Evolutionary conservation across 2,113 vertebrate species (phyloP).

Genomic region (Thunnus maccoyii): DNA sequence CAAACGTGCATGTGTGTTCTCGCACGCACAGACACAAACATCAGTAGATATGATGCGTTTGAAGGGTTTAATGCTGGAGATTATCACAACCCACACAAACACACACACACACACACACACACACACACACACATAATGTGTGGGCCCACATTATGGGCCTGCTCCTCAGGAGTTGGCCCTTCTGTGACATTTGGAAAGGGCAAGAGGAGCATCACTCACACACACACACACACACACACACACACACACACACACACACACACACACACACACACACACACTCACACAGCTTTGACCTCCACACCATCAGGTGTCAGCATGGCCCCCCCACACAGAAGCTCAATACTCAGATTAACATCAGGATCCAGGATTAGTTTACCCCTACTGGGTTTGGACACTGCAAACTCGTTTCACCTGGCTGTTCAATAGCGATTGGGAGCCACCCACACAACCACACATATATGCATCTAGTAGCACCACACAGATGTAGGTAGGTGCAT

Average conservation of each 20-base stretch:
- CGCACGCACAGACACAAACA: conserved; percentile 32
- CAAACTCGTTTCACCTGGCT: conserved; percentile 71
- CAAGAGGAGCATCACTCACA: conserved; percentile 67
- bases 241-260: conserved; percentile 16
- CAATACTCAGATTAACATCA: conserved; percentile 82
- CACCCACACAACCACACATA: conserved; percentile 44
- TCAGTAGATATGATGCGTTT: conserved; percentile 54
- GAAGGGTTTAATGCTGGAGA: conserved; percentile 63
- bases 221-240: conserved; percentile 35
- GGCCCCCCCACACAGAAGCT: conserved; percentile 58
- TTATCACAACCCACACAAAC: conserved; percentile 27
- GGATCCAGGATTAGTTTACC: conserved; percentile 73
- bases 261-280: conserved; percentile 32
- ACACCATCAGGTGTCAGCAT: conserved; percentile 74
- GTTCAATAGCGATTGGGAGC: conserved; percentile 43
- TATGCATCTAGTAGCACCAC: not conserved
- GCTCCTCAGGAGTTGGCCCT: conserved; percentile 76
- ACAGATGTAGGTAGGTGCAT: not conserved
- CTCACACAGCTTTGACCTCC: conserved; percentile 72
- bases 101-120: not conserved
- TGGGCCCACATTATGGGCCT: conserved; percentile 59
- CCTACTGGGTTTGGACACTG: conserved; percentile 73
- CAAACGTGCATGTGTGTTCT: conserved; percentile 2
- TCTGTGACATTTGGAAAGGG: conserved; percentile 85
- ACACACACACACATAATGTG: conserved; percentile 40